Percentiles rank a stretch among this genome's conserved stretches.
These are phyloP conservation scores for Scolopax bukidnonensis DNA, from an alignment of 2,797 vertebrate species.

Conservation along the genomic window DNA sequence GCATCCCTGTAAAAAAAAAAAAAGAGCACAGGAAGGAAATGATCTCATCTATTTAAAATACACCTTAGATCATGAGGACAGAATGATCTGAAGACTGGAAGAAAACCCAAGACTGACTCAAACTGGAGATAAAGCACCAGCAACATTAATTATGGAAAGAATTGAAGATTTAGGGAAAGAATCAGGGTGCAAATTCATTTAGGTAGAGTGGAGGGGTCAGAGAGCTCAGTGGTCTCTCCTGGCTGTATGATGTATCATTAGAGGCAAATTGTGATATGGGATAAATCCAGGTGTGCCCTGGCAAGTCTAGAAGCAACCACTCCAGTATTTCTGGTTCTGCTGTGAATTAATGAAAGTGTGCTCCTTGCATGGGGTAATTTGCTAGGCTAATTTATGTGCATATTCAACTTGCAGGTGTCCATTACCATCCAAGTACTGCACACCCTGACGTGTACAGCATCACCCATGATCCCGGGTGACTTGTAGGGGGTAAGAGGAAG, in stretches of 20 bases:
- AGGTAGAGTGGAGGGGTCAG: not conserved
- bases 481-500: accelerated
- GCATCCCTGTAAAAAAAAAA: not conserved
- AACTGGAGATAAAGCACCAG: not conserved
- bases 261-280: not conserved
- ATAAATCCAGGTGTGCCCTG: not conserved
- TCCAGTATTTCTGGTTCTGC: constrained; percentile 23
- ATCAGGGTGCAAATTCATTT: not conserved
- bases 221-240: not conserved
- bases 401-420: not conserved
- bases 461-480: not conserved
- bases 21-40: not conserved
- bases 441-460: not conserved
- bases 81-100: not conserved
- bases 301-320: not conserved
- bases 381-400: not conserved
- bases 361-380: not conserved
- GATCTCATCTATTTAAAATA: not conserved
- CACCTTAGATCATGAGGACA: not conserved
- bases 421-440: not conserved
- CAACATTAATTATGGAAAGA: not conserved
- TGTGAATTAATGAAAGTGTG: not conserved
- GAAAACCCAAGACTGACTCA: not conserved
- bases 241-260: not conserved
- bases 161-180: not conserved